Base-by-base conservation (phyloP, 35 echinoderm and acorn worm genomes). In the Acanthaster planci region DNA sequence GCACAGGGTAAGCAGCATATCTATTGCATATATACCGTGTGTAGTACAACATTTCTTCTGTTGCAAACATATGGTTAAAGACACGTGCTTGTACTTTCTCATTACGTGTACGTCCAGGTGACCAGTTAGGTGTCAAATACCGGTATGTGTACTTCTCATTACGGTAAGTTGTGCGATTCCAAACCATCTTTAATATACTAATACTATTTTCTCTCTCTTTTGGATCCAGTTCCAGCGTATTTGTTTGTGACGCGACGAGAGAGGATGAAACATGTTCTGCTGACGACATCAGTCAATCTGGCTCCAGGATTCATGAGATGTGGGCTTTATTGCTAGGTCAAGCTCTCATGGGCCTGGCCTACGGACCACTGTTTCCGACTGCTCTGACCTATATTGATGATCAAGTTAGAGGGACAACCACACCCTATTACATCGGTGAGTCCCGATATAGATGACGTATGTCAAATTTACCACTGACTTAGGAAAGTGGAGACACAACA, bases 381-480 rank as follows among this genome's bases (percentile, higher is more conserved):
- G 85, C 67, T 26, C 82, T 90, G 8, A 95, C 88, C 10, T 95
- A 95, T 37, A 76, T 95, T 0, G 93, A 95, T 55, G 93, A 95
- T 58, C 88, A 89, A 35, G 93, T 95, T 5, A 60, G 37, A 18
- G 86, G 87, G 29, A 80, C 78, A 38, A 58, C 83, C 16, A 72
- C 88, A 39, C 67, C 93, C 0, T 51, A 91, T 1, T 89, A 91
- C 54, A 78, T 95, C 54, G 93, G 93, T 95, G 84, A 91, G 92
- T 79, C 18, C 23, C 17, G 4, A 6, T 68, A n/a, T n/a, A n/a
- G 55, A 15, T n/a, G n/a, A n/a, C 42, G 4, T 47, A 6, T 47
- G 42, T 47, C 42, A 47, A 47, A 6, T 47, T 47, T 47, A 47
- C 4, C 12, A 47, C 42, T 47, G 12, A 12, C 42, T 47, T 47